phyloP scores from a whole-genome alignment of 1,140 invertebrate species.

The Atopsyche davidsoni region DNA sequence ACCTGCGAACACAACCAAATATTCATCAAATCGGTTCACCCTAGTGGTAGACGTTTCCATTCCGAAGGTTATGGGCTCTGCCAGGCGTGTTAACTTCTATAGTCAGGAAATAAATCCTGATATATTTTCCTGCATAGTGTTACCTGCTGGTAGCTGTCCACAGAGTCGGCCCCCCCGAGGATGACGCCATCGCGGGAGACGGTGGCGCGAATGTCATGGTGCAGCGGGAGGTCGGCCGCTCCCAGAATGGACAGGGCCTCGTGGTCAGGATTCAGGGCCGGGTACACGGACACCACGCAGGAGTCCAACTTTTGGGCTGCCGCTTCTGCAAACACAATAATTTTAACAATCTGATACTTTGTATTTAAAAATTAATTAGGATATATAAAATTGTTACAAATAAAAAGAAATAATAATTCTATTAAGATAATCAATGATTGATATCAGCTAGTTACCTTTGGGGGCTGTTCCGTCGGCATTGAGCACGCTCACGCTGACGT shows the following conservation, averaged over 20 bases:
- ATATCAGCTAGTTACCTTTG: no score
- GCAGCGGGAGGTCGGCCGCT: conserved; percentile 57
- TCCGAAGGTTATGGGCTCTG: no score
- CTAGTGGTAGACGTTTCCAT: no score
- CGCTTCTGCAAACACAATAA: conserved; percentile 30
- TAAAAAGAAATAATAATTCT: no score
- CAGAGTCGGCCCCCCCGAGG: conserved; percentile 76
- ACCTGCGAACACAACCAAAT: conserved; percentile 46
- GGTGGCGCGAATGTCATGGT: conserved; percentile 68
- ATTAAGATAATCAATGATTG: no score
- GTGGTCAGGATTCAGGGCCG: conserved; percentile 89
- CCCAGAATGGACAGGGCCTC: conserved; percentile 76
- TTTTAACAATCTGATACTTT: background rate
- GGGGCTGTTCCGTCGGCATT: conserved; percentile 41
- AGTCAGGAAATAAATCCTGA: background rate
- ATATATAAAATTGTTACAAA: no score
- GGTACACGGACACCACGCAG: conserved; percentile 87
- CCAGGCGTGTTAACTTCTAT: no score
- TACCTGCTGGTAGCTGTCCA: conserved; percentile 78
- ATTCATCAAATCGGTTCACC: conserved; percentile 1
- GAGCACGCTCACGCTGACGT: conserved; percentile 62
- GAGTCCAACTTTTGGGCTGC: conserved; percentile 66
- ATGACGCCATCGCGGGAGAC: conserved; percentile 78
- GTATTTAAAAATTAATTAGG: no score
- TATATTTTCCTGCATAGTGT: background rate